These are phyloP conservation scores for Lytechinus variegatus DNA, from an alignment of 35 echinoderm and acorn worm species.

Conservation along the genomic window DNA sequence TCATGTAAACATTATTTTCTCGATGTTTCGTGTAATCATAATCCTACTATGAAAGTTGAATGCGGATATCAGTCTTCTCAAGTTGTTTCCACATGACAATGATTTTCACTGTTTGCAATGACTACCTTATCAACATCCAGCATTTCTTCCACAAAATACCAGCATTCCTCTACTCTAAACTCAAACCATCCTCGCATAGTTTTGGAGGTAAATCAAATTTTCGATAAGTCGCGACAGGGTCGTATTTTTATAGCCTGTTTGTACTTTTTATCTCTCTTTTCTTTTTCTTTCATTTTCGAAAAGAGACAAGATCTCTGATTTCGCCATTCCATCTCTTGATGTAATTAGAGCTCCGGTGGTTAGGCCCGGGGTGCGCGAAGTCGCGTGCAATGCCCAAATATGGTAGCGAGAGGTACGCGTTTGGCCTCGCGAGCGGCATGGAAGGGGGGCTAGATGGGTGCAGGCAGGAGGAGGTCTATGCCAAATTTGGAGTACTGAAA, in stretches of 20 bases:
- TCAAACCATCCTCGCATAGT: constrained; percentile 20
- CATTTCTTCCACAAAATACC: not conserved
- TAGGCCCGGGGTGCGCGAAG: not conserved
- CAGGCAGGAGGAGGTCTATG: not conserved
- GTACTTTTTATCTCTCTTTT: not conserved
- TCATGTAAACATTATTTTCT: not conserved
- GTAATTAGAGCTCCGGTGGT: constrained; percentile 34
- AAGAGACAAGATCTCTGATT: constrained; percentile 20
- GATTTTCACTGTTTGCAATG: not conserved
- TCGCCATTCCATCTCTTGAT: constrained; percentile 45
- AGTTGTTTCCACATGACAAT: not conserved
- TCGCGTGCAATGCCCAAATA: constrained; percentile 32
- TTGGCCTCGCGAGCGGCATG: not conserved
- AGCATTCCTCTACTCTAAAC: constrained; percentile 26
- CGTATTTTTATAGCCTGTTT: constrained; percentile 15
- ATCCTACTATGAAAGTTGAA: not conserved
- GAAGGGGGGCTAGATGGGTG: not conserved
- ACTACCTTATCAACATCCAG: not conserved
- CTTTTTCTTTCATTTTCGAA: not conserved
- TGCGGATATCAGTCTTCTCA: not conserved
- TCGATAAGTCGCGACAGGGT: not conserved
- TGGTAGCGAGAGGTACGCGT: constrained; percentile 10
- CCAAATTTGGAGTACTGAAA: constrained; percentile 41
- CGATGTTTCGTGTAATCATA: not conserved
- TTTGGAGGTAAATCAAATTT: constrained; percentile 22